Evolutionary conservation across 2,797 vertebrate species (phyloP), one percentile per base, ranked within the genome.

Genomic region (Halcyon smyrnensis): DNA sequence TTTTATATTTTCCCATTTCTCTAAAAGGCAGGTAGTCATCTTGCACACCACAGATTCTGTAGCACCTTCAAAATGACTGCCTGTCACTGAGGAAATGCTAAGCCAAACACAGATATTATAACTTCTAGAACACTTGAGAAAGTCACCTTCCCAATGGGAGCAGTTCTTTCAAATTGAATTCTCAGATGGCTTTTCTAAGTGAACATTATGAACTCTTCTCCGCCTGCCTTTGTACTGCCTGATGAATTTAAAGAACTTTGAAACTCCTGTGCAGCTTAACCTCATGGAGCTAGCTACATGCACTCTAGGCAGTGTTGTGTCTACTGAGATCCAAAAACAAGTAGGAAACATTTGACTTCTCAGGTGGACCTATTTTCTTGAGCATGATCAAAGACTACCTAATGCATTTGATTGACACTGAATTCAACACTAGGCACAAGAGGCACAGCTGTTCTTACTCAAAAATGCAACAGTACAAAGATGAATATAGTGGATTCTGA

Each of bases 401-500:
- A 41, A 54, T 83, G 20, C 15, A 7, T 75, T 74, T 80, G 46
- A 67, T 63, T 77, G 51, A n/a, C 46, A 56, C 4, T 83, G 67
- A 80, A 45, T 87, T 80, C 69, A 77, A 8, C 24, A 36, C 17
- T 43, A 73, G 59, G n/a, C 90, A 51, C 34, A 62, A 67, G 77
- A 94, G 68, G 19, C 77, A 90, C 41, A 70, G 39, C 79, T 94
- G 79, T 50, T 85, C 74, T 88, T 59, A 86, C 6, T 97, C 24
- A 75, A 60, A 92, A 96, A 84, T 81, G 37, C 24, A n/a, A 36
- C 46, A 78, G 77, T 43, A 77, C 25, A 30, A 87, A 87, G 78
- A 79, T 84, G 81, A 94, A 76, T 89, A 45, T 54, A 95, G 64
- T 48, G 30, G 48, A 28, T 70, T 85, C n/a, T 83, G 46, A 95